phyloP scores from a whole-genome alignment of 2,888 invertebrate genomes.

The Drosophila algonquin region DNA sequence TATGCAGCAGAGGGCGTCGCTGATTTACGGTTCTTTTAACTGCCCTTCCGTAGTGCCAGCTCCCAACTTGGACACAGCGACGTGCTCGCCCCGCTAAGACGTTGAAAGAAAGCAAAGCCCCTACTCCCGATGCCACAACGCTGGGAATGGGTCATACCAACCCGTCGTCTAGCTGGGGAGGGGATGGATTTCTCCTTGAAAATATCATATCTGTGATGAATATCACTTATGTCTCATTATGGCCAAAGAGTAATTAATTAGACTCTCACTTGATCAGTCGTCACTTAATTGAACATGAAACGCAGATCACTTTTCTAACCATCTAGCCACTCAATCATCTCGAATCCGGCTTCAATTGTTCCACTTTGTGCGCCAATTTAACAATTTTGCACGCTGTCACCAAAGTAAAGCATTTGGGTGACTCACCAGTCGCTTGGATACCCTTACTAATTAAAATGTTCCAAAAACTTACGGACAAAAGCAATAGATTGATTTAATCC shows the following conservation, averaged over 20 bases:
- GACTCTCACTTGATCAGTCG: conserved; percentile 67
- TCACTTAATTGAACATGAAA: conserved; percentile 43
- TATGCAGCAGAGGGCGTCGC: conserved; percentile 48
- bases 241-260: conserved; percentile 56
- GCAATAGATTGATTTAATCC: too few species aligned
- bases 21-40: conserved; percentile 69
- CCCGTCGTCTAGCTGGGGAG: conserved; percentile 5
- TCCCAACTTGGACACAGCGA: conserved; percentile 33
- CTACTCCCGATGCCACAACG: not conserved
- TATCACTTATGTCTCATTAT: conserved; percentile 52
- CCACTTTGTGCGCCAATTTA: conserved; percentile 60
- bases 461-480: too few species aligned
- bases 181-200: conserved; percentile 54
- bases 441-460: not conserved
- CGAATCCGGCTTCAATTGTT: conserved; percentile 72
- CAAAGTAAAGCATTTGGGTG: not conserved
- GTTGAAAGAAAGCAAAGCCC: conserved; percentile 1
- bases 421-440: not conserved
- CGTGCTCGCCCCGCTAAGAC: conserved; percentile 33
- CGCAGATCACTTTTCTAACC: conserved; percentile 28
- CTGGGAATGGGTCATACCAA: conserved; percentile 55
- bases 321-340: conserved; percentile 43
- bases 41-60: conserved; percentile 51
- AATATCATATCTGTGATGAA: conserved; percentile 3
- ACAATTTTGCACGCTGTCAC: conserved; percentile 34